Percentiles rank a stretch among this genome's conserved stretches.
These are phyloP conservation scores for Grantiella picta DNA, from an alignment of 2,113 vertebrate species.

Conservation along the genomic window DNA sequence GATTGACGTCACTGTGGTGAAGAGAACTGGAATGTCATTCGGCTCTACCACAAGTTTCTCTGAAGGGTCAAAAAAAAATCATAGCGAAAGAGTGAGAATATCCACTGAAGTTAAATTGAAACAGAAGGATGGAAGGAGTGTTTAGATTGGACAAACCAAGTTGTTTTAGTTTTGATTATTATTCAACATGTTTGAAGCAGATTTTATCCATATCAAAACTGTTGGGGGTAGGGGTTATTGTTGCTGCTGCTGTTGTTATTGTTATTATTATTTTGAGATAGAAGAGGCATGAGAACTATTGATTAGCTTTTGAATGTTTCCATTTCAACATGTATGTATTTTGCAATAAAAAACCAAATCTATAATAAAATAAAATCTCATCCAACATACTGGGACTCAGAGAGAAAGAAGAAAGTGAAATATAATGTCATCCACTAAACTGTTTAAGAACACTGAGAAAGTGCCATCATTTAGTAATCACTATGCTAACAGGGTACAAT, in stretches of 20 bases:
- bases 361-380: neutral
- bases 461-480: neutral
- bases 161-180: neutral
- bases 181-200: neutral
- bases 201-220: neutral
- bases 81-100: neutral
- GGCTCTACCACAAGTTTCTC: neutral
- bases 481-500: neutral
- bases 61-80: neutral
- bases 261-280: neutral
- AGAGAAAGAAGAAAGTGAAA: neutral
- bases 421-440: neutral
- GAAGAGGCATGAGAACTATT: neutral
- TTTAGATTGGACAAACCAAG: neutral
- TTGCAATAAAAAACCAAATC: neutral
- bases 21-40: neutral
- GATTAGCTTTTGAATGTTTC: neutral
- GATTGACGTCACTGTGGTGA: neutral
- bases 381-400: neutral
- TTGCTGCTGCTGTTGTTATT: neutral
- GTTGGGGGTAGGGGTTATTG: fast-evolving
- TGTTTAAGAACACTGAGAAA: neutral
- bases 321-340: neutral
- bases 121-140: neutral
- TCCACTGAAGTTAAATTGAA: neutral